phyloP scores from a whole-genome alignment of 1,140 invertebrate species.

The Proctacanthus coquilletti region DNA sequence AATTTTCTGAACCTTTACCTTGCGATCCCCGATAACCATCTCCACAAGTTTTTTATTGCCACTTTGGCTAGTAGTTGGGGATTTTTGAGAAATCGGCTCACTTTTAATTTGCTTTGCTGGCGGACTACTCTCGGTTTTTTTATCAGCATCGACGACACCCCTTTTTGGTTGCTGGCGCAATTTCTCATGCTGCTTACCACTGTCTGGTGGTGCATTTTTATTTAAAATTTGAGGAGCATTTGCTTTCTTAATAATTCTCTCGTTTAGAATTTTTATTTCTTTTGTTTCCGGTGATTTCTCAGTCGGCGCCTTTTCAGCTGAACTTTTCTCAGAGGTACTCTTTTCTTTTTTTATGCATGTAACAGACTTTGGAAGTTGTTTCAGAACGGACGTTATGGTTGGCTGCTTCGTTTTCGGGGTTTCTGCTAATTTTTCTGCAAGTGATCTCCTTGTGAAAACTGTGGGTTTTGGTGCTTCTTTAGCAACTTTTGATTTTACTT shows the following conservation, averaged over 20 bases:
- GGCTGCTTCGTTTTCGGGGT: not conserved
- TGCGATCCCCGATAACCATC: conserved; percentile 39
- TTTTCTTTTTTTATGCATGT: conserved; percentile 1
- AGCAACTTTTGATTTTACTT: not conserved
- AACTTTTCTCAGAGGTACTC: conserved; percentile 3
- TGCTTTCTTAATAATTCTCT: not conserved
- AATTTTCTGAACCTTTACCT: conserved; percentile 42
- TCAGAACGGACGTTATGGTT: not conserved
- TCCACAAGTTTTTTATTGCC: conserved; percentile 19
- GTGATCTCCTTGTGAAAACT: not conserved
- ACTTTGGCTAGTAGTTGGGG: not conserved
- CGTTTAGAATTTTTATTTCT: not conserved
- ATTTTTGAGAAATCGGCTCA: not conserved
- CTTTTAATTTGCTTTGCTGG: not conserved
- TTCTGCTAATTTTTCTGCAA: not conserved
- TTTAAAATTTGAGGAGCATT: too few relatives aligned
- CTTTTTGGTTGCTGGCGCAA: too few relatives aligned
- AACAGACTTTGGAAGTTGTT: not conserved
- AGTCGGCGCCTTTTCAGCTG: conserved; percentile 4
- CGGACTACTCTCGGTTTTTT: too few relatives aligned
- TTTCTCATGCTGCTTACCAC: too few relatives aligned
- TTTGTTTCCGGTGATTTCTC: conserved; percentile 2
- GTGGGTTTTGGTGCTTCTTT: not conserved
- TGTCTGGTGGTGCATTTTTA: too few relatives aligned
- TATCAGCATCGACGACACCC: too few relatives aligned